phyloP scores from a whole-genome alignment of 1,140 invertebrate genomes.

The Zaprionus ghesquierei region DNA sequence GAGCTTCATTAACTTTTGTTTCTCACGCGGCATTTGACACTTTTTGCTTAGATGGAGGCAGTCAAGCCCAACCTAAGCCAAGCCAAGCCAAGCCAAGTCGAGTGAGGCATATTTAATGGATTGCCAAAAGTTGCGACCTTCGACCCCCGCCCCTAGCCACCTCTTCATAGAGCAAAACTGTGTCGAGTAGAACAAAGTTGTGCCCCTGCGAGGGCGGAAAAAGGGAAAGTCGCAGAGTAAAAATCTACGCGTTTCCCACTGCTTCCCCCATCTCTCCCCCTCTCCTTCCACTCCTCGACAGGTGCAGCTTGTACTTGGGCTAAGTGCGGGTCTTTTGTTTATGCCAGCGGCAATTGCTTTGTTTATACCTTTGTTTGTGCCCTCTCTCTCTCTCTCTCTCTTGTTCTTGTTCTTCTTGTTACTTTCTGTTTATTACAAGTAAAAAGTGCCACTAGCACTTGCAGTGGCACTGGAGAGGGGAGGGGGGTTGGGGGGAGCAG shows the following conservation, averaged over 20 bases:
- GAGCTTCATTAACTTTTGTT: slow-evolving; percentile 66
- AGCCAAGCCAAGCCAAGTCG: background rate
- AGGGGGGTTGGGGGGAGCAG: background rate
- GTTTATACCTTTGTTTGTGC: slow-evolving; percentile 47
- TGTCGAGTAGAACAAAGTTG: slow-evolving; percentile 11
- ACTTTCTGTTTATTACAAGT: slow-evolving; percentile 63
- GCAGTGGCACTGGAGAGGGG: background rate
- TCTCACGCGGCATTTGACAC: slow-evolving; percentile 25
- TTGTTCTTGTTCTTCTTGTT: slow-evolving; percentile 23
- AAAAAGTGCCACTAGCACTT: slow-evolving; percentile 65
- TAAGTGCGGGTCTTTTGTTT: slow-evolving; percentile 52
- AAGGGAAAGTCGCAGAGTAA: slow-evolving; percentile 3
- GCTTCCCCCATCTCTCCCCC: background rate
- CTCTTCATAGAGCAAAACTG: background rate
- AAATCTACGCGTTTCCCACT: slow-evolving; percentile 25
- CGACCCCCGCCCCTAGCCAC: background rate
- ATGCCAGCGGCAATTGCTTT: slow-evolving; percentile 58
- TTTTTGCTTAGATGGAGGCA: slow-evolving; percentile 28
- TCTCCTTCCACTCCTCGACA: background rate
- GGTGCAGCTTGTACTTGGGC: slow-evolving; percentile 24
- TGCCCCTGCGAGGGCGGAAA: too few relatives aligned
- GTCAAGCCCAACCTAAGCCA: too few relatives aligned
- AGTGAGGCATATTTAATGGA: slow-evolving; percentile 63
- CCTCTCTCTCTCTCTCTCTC: background rate
- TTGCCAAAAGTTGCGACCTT: slow-evolving; percentile 46